A percentile compares a stretch with the other conserved stretches of the same genome.
phyloP scores from a whole-genome alignment of 2,113 vertebrate species.

The Sinocyclocheilus maitianheensis region DNA sequence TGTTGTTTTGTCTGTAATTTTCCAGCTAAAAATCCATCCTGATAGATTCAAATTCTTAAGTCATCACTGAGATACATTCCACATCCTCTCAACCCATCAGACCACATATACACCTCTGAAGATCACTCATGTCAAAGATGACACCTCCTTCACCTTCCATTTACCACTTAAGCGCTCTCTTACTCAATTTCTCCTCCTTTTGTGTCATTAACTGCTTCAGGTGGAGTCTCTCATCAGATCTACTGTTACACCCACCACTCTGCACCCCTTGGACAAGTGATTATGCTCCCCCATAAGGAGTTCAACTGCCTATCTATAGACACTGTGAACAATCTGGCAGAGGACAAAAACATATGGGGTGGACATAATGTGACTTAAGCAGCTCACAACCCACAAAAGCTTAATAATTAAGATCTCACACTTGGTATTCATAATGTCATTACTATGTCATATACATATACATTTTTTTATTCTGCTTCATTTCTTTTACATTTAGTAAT shows the following conservation, averaged over 20 bases:
- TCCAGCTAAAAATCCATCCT: neutral
- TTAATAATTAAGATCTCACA: neutral
- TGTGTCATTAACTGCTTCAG: conserved; percentile 1
- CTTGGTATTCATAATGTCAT: neutral
- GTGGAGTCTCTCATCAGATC: neutral
- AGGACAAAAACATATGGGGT: neutral
- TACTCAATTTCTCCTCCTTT: neutral
- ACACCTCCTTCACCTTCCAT: neutral
- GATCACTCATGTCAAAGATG: conserved; percentile 6
- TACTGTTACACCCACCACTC: neutral
- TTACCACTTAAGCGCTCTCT: conserved; percentile 4
- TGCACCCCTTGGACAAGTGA: neutral
- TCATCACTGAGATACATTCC: neutral
- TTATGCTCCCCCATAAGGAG: neutral
- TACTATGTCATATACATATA: no score
- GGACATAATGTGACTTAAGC: neutral
- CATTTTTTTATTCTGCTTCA: no score
- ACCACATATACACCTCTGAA: neutral
- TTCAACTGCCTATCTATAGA: neutral
- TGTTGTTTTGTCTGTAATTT: neutral
- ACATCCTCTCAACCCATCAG: neutral
- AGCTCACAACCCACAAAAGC: neutral
- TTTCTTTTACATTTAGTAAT: no score
- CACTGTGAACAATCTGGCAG: neutral
- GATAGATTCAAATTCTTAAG: neutral